Evolutionary conservation across 2,113 vertebrate genomes (phyloP), one percentile per base, ranked within the genome.

Genomic region (Hyperopisus bebe): DNA sequence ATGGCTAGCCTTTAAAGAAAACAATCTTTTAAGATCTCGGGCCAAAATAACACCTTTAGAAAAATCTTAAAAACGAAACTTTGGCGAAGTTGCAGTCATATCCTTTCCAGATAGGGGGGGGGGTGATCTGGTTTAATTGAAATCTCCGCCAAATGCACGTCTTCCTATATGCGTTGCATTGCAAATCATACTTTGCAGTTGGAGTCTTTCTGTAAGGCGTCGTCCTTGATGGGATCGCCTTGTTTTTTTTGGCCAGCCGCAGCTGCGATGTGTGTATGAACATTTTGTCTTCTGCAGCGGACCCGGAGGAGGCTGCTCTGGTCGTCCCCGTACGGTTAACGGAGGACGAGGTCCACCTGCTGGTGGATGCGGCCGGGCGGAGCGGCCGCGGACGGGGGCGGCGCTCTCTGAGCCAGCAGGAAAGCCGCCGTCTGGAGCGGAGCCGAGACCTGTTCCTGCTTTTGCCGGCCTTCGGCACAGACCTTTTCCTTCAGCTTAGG

Each of bases 271-370:
- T 35, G 50, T 55, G 48, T 21, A 3, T 19, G 13, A 35, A 35
- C 27, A 21, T 55, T 51, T 11, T 74, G 13, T 87, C 5, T 87
- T 48, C 46, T 39, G 62, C 91, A 95, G 95, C 86, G 42, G 91
- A 91, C 48, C 87, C 93, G 27, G 92, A 92, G 80, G 89, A 96
- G 89, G 94, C 92, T 15, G 95, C 97, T 89, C 95, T 97, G 92
- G 97, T 97, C 92, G 93, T 97, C 89, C 98, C 98, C 39, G 92
- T 95, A 92, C 93, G 96, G 94, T 93, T 98, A 94, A 93, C 92
- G 91, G 93, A 92, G 0, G 96, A 95, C 88, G 95, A 96, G 92
- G 93, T 95, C 93, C 96, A 96, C 95, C 96, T 97, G 95, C 96
- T 94, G 91, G 55, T 89, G 53, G 94, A 88, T 44, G 74, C 70